Percentiles rank a stretch among this genome's conserved stretches.
These are phyloP conservation scores for Synergus umbraculus DNA, from an alignment of 2,888 invertebrate genomes.

Conservation along the genomic window DNA sequence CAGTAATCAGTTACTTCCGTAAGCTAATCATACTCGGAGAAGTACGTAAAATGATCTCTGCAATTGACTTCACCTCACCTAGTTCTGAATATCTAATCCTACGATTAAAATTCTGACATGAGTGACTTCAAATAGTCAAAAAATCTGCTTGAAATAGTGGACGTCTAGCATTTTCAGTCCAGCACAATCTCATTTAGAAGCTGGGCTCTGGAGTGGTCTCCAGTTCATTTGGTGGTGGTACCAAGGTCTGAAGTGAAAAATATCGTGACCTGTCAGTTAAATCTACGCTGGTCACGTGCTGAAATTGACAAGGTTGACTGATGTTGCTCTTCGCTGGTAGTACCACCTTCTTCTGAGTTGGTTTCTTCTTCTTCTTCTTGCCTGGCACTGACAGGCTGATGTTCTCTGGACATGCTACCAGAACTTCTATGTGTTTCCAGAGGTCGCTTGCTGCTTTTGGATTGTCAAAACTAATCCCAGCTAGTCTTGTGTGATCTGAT, in stretches of 20 bases:
- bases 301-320: conserved; percentile 90
- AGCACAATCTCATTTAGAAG: conserved; percentile 56
- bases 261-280: conserved; percentile 83
- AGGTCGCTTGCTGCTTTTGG: conserved; percentile 85
- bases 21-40: neutral
- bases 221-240: conserved; percentile 75
- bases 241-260: conserved; percentile 84
- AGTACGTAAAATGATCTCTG: conserved; percentile 1
- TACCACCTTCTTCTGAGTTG: conserved; percentile 80
- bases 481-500: conserved; percentile 86
- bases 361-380: conserved; percentile 81
- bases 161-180: neutral
- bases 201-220: conserved; percentile 65
- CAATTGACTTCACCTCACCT: neutral
- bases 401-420: conserved; percentile 88
- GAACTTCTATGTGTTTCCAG: conserved; percentile 83
- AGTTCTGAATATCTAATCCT: neutral
- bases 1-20: neutral
- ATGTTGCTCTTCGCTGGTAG: conserved; percentile 89
- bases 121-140: neutral
- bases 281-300: conserved; percentile 89
- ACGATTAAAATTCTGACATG: conserved; percentile 23
- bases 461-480: conserved; percentile 89
- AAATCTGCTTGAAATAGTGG: conserved; percentile 14
- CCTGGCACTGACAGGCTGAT: conserved; percentile 86